A percentile compares a stretch with the other conserved stretches of the same genome.
These are phyloP conservation scores for Dasyprocta punctata DNA, from an alignment of 2,113 vertebrate species.

Conservation along the genomic window DNA sequence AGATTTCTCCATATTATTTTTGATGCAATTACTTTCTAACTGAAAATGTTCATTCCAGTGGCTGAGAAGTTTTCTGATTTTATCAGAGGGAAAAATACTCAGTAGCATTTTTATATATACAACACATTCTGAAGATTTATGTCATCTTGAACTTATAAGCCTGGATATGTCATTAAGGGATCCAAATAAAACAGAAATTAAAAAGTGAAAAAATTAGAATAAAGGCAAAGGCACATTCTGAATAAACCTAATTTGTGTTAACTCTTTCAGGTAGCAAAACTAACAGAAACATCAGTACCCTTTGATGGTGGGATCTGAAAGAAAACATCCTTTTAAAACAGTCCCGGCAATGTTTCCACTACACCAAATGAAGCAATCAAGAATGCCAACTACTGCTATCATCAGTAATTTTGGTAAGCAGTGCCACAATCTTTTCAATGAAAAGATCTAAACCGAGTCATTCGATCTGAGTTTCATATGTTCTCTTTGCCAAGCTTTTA, in stretches of 20 bases:
- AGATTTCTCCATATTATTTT: constrained; percentile 26
- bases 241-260: neutral
- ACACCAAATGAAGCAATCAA: neutral
- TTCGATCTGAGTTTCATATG: neutral
- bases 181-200: constrained; percentile 35
- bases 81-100: neutral
- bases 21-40: neutral
- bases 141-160: neutral
- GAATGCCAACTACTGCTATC: neutral
- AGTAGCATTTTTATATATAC: neutral
- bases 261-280: neutral
- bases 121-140: neutral
- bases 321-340: neutral
- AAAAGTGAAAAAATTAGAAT: neutral
- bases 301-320: neutral
- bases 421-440: neutral
- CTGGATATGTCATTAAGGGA: neutral
- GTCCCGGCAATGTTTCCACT: neutral
- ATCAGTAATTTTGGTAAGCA: neutral
- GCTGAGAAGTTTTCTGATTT: neutral
- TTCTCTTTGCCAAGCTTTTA: neutral
- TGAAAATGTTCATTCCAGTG: neutral
- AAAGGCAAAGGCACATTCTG: neutral
- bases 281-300: neutral
- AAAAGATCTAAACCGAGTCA: neutral